A percentile compares a stretch with the other conserved stretches of the same genome.
These are phyloP conservation scores for Onychomys torridus DNA, from an alignment of 2,797 vertebrate species.

Conservation along the genomic window DNA sequence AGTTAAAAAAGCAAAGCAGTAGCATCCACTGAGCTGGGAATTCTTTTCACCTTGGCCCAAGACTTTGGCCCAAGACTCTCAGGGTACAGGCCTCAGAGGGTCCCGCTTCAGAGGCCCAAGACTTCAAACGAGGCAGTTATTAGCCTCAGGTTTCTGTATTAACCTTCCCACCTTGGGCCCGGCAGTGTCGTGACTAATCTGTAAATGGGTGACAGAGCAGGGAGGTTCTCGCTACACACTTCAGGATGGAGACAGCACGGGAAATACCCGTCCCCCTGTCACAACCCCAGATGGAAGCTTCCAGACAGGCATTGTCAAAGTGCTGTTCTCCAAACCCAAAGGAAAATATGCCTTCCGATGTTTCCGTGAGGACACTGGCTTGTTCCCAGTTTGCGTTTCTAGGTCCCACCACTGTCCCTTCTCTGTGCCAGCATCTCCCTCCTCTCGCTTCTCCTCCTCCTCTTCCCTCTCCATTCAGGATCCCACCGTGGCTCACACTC, in stretches of 20 bases:
- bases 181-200: not conserved
- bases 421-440: not conserved
- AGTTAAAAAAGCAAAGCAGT: conserved; percentile 77
- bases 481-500: not conserved
- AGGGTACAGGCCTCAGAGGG: conserved; percentile 42
- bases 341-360: not conserved
- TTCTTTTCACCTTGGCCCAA: conserved; percentile 76
- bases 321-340: not conserved
- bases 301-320: not conserved
- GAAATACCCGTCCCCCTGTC: not conserved
- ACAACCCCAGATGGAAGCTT: not conserved
- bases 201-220: not conserved
- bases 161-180: conserved; percentile 38
- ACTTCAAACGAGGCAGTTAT: conserved; percentile 72
- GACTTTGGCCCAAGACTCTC: conserved; percentile 57
- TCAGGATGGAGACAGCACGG: not conserved
- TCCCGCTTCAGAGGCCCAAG: conserved; percentile 77
- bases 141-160: not conserved
- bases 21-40: conserved; percentile 79
- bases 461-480: not conserved
- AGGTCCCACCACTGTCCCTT: not conserved
- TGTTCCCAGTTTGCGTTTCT: not conserved
- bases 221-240: not conserved
- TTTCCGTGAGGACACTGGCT: not conserved
- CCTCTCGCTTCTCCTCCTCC: not conserved